These are phyloP conservation scores for Brachyhypopomus gauderio DNA, from an alignment of 2,113 vertebrate genomes.

Conservation along the genomic window DNA sequence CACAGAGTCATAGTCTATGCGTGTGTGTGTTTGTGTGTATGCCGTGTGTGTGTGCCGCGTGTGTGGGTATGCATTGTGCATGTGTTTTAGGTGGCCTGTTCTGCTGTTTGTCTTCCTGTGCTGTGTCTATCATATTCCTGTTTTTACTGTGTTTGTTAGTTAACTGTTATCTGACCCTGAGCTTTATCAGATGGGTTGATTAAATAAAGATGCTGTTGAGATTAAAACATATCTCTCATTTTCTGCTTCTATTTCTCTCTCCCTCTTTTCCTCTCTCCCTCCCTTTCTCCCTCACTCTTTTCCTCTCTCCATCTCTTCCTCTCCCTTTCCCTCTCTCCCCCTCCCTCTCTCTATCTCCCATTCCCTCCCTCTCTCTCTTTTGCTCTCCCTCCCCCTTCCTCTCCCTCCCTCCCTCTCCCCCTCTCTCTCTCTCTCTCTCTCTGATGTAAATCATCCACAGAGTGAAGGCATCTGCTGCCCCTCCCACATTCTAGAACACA, in stretches of 20 bases:
- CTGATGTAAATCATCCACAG: conserved; percentile 41
- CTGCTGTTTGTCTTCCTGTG: too few species aligned
- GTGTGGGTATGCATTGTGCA: not conserved
- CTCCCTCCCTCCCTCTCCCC: conserved; percentile 43
- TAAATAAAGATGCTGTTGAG: conserved; percentile 5
- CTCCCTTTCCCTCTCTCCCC: not conserved
- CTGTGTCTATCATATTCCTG: not conserved
- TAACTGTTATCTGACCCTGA: not conserved
- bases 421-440: not conserved
- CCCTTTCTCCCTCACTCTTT: not conserved
- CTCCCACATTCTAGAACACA: conserved; percentile 56
- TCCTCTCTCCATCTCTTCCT: not conserved
- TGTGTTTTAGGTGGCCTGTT: not conserved
- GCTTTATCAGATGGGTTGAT: not conserved
- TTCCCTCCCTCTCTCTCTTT: not conserved
- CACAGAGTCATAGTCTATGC: not conserved
- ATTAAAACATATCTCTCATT: conserved; percentile 8
- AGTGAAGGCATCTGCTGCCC: conserved; percentile 54
- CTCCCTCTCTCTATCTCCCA: conserved; percentile 5
- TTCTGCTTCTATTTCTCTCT: not conserved
- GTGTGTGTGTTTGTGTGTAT: not conserved
- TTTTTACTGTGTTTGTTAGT: not conserved
- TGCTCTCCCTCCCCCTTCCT: not conserved
- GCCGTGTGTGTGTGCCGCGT: not conserved
- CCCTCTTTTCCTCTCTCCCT: not conserved